Evolutionary conservation across 2,797 vertebrate genomes (phyloP), one percentile per base, ranked within the genome.

Genomic region (Dallia pectoralis): DNA sequence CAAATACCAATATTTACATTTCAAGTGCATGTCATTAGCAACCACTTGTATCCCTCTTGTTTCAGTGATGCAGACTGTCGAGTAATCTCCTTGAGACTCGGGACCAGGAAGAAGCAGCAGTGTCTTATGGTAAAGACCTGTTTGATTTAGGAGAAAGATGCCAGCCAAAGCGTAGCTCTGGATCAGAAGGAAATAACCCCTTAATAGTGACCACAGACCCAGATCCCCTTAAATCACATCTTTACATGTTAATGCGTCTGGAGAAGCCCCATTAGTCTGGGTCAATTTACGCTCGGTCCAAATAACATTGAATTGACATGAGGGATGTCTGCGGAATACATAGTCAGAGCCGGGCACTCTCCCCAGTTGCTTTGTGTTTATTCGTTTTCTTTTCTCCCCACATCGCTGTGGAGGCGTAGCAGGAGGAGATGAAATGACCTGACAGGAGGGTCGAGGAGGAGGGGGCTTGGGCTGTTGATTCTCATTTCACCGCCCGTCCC

Each of bases 381-480:
- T 91, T 85, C 83, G 79, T 77, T 84, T 86, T 86, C 88, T 75
- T 81, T 84, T 86, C 85, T 89, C 74, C 80, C 88, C 84, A 85
- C 82, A 77, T 73, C 77, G 82, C 84, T 71, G 77, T 82, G 8
- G 48, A 74, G 78, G 79, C 81, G 5, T 48, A 74, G 78, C 76
- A 79, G 77, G 74, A 82, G 77, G 19, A 75, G 70, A 74, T 82
- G 83, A 81, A 85, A 85, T 83, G 87, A 88, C 88, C 87, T 83
- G 87, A 86, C 59, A 74, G 82, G 74, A 78, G 86, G 81, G 53
- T 59, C 67, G 84, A 86, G 76, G 81, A 79, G 84, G 79, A 25
- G 85, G 85, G 81, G 86, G 79, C 71, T 81, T 84, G 72, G 77
- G 86, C 87, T 89, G 91, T 89, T 92, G 87, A 88, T 90, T 92